phyloP scores from a whole-genome alignment of 2,113 vertebrate genomes.

The Henicopernis longicauda region DNA sequence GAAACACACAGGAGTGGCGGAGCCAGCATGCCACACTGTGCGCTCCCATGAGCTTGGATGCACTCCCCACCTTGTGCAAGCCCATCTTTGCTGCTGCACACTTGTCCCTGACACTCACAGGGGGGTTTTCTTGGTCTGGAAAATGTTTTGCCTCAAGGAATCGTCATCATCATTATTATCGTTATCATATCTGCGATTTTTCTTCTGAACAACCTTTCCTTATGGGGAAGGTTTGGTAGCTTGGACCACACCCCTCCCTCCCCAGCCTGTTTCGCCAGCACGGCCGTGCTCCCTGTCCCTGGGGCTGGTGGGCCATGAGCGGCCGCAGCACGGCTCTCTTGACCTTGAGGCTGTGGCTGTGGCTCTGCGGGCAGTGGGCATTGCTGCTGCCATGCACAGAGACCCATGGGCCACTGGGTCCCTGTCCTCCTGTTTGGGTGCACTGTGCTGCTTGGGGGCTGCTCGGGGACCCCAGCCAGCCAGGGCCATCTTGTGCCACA shows the following conservation, averaged over 20 bases:
- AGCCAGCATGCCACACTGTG: accelerated
- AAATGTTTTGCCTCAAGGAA: background rate
- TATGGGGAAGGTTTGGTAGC: background rate
- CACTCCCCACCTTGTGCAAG: background rate
- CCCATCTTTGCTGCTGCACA: background rate
- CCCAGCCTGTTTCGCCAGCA: accelerated
- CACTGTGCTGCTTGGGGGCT: background rate
- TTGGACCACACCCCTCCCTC: accelerated
- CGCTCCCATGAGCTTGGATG: accelerated
- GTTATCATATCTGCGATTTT: background rate
- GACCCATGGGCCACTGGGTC: background rate
- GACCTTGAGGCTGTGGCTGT: background rate
- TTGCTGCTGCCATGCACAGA: background rate
- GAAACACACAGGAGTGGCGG: accelerated
- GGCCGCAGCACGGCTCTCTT: background rate
- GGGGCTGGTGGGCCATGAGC: accelerated
- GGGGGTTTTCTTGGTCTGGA: background rate
- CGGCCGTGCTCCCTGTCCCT: accelerated
- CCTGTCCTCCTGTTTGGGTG: background rate
- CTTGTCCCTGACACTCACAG: background rate
- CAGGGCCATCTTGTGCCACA: background rate
- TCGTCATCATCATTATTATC: background rate
- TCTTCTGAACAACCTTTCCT: background rate
- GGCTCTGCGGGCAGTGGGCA: too few relatives aligned
- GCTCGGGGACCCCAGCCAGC: background rate